phyloP scores from a whole-genome alignment of 1,140 invertebrate genomes.

The Kradibia gibbosae region DNA sequence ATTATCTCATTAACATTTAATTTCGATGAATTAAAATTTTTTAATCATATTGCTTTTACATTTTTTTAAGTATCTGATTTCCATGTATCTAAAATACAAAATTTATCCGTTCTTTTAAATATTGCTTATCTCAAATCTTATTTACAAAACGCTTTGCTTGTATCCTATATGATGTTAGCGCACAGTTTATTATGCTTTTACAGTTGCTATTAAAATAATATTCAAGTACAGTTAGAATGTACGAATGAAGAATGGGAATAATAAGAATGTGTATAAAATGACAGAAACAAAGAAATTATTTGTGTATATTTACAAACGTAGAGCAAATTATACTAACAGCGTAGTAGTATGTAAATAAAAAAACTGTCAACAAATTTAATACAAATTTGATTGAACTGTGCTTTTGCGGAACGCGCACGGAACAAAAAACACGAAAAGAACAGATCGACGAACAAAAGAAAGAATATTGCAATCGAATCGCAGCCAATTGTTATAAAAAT shows the following conservation, averaged over 20 bases:
- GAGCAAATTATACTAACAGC: too few species aligned
- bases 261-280: background rate
- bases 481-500: constrained; percentile 10
- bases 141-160: background rate
- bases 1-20: too few species aligned
- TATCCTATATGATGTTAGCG: too few species aligned
- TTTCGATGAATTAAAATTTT: too few species aligned
- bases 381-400: background rate
- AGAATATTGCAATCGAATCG: background rate
- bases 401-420: background rate
- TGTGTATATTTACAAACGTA: background rate
- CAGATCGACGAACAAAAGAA: background rate
- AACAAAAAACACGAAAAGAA: background rate
- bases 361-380: background rate
- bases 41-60: background rate
- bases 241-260: background rate
- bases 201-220: background rate
- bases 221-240: background rate
- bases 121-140: background rate
- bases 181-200: too few species aligned
- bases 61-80: background rate
- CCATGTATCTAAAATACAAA: background rate
- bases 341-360: background rate
- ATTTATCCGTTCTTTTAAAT: background rate
- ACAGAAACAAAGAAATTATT: background rate